phyloP scores from a whole-genome alignment of 1,140 invertebrate species.

The Cyphomyrmex costatus region DNA sequence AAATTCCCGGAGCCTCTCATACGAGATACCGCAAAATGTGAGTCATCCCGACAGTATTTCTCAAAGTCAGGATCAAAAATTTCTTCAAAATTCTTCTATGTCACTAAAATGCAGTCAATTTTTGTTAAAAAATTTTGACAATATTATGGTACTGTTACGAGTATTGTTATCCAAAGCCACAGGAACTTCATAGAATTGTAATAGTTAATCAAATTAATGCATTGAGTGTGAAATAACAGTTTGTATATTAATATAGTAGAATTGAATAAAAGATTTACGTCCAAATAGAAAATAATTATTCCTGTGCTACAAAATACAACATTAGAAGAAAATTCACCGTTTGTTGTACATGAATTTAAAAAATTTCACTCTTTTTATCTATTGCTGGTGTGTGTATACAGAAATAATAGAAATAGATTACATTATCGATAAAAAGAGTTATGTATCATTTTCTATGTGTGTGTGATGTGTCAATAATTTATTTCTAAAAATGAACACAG shows the following conservation, averaged over 20 bases:
- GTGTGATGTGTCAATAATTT: neutral
- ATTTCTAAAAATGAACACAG: neutral
- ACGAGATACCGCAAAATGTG: slow-evolving; percentile 34
- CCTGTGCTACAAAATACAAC: neutral
- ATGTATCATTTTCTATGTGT: neutral
- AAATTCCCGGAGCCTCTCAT: slow-evolving; percentile 51
- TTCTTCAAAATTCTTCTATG: slow-evolving; percentile 1
- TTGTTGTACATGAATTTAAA: neutral
- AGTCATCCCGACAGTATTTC: slow-evolving; percentile 51
- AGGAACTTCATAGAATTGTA: neutral
- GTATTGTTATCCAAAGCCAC: slow-evolving; percentile 4
- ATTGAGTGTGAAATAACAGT: neutral
- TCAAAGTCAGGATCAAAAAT: slow-evolving; percentile 35
- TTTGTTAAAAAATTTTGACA: neutral
- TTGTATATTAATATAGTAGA: neutral
- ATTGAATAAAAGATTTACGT: slow-evolving; percentile 2
- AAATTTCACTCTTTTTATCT: neutral
- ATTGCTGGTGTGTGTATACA: neutral
- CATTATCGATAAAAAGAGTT: slow-evolving; percentile 8
- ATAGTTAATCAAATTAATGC: slow-evolving; percentile 25
- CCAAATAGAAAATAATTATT: neutral
- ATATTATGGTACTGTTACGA: neutral
- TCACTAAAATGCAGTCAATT: slow-evolving; percentile 4
- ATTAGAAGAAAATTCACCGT: neutral
- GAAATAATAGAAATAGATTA: neutral